Conservation (phyloP, 2,797 vertebrate species). For the Pangasius djambal region DNA sequence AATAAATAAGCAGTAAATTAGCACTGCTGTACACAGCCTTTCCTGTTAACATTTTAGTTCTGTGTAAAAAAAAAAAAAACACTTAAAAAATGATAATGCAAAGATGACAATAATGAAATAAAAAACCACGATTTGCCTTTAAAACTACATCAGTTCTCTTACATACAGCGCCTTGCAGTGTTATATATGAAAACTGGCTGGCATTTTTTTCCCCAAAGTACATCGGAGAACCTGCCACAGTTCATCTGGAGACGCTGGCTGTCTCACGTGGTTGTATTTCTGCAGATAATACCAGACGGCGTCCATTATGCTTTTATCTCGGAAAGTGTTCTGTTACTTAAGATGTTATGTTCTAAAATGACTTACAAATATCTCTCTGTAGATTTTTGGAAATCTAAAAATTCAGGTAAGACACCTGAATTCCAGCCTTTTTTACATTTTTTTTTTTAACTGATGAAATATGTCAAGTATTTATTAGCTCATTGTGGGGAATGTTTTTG, state of each 20-base stretch:
- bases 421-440: background rate
- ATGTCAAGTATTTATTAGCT: background rate
- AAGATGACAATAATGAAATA: background rate
- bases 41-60: background rate
- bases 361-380: background rate
- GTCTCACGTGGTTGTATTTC: background rate
- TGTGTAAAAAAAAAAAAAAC: no score
- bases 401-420: background rate
- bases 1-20: background rate
- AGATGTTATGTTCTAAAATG: background rate
- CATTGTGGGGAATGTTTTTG: background rate
- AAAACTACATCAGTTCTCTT: background rate
- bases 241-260: background rate
- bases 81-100: background rate
- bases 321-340: background rate
- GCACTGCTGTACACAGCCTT: background rate
- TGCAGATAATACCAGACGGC: background rate
- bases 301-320: background rate
- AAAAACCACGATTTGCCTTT: background rate
- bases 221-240: background rate
- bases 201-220: background rate
- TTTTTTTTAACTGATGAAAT: background rate
- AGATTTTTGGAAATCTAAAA: background rate
- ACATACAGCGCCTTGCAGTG: background rate
- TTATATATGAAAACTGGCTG: background rate